Percentiles rank a stretch among this genome's conserved stretches.
Conservation (phyloP, 35 echinoderm and acorn worm species). For the Apostichopus japonicus region DNA sequence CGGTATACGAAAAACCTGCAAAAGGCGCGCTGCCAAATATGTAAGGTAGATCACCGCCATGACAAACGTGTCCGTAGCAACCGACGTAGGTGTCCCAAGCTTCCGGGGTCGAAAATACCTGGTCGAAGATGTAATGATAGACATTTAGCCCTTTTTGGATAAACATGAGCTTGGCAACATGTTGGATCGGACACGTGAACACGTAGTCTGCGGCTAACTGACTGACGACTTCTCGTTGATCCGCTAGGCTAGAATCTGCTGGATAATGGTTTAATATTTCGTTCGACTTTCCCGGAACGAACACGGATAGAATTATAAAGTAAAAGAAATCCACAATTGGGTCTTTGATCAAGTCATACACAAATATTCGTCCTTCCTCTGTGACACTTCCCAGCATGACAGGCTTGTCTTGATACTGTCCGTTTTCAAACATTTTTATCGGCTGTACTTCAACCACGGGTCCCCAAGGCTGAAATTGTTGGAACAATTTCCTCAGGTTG, state of each 20-base stretch:
- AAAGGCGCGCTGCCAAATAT: slow-evolving; percentile 54
- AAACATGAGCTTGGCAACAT: slow-evolving; percentile 19
- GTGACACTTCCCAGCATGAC: slow-evolving; percentile 55
- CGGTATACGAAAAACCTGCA: slow-evolving; percentile 44
- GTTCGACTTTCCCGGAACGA: slow-evolving; percentile 30
- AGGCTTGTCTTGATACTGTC: slow-evolving; percentile 47
- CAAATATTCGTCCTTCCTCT: slow-evolving; percentile 57
- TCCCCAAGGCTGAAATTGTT: slow-evolving; percentile 58
- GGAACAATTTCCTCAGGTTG: slow-evolving; percentile 4
- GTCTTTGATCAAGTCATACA: slow-evolving; percentile 23
- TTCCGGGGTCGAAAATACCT: slow-evolving; percentile 49
- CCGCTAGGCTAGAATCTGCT: background rate
- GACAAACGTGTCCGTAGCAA: slow-evolving; percentile 50
- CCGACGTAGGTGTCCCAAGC: slow-evolving; percentile 13
- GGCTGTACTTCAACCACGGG: slow-evolving; percentile 49
- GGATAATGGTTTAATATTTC: slow-evolving; percentile 39
- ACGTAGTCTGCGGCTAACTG: slow-evolving; percentile 26
- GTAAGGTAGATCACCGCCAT: slow-evolving; percentile 63
- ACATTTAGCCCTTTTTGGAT: background rate
- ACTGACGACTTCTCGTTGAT: slow-evolving; percentile 48
- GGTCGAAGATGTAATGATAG: slow-evolving; percentile 72
- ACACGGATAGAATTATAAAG: background rate
- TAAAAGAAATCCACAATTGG: background rate
- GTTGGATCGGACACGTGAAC: slow-evolving; percentile 37
- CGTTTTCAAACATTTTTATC: slow-evolving; percentile 23